These are phyloP conservation scores for Martes flavigula DNA, from an alignment of 2,797 vertebrate genomes.

Conservation along the genomic window DNA sequence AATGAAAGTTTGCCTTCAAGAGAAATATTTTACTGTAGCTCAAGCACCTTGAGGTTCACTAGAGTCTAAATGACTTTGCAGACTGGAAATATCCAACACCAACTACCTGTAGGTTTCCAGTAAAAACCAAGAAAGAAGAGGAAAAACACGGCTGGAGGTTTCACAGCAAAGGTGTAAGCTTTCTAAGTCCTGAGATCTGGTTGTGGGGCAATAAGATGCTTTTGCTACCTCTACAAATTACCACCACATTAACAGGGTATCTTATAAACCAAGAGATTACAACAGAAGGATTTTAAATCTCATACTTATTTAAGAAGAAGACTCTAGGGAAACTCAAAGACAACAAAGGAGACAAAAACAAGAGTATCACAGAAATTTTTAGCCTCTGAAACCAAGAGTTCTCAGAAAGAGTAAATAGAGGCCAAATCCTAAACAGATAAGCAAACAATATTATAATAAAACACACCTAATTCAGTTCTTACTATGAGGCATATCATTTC, in stretches of 20 bases:
- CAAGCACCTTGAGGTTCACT: background rate
- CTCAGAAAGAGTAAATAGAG: background rate
- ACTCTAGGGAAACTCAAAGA: background rate
- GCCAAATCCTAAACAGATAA: background rate
- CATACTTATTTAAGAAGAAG: background rate
- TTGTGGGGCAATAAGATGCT: background rate
- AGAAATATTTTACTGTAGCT: background rate
- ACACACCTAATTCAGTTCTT: background rate
- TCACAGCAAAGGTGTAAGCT: background rate
- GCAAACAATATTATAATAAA: background rate
- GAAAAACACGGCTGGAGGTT: background rate
- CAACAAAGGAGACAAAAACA: background rate
- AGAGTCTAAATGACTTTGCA: background rate
- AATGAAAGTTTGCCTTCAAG: background rate
- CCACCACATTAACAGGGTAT: background rate
- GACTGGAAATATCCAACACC: background rate
- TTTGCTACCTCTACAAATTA: background rate
- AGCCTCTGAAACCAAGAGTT: background rate
- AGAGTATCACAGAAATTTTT: background rate
- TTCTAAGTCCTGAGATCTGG: background rate
- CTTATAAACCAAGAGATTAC: background rate
- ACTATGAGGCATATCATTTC: background rate
- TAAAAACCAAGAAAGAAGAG: background rate
- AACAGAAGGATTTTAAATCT: background rate
- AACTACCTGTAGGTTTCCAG: background rate